Evolutionary conservation across 2,888 invertebrate species (phyloP).

Genomic region (Tillus elongatus): DNA sequence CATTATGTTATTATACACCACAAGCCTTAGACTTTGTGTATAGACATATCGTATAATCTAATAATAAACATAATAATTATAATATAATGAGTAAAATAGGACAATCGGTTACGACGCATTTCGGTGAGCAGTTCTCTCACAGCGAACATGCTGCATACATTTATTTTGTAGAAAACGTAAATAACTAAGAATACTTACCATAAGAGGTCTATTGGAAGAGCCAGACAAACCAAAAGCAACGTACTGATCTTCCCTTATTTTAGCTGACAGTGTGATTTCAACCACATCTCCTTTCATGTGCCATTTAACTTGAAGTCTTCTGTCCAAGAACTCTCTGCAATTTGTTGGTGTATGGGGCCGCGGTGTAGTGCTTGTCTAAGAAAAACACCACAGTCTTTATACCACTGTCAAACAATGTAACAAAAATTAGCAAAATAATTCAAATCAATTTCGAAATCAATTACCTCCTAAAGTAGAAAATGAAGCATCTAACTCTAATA

Average conservation of each 20-base stretch:
- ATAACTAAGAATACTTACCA: conserved; percentile 41
- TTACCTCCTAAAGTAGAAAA: conserved; percentile 1
- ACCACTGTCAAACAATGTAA: too few species aligned
- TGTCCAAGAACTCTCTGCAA: conserved; percentile 76
- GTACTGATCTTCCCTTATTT: conserved; percentile 75
- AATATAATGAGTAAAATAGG: too few species aligned
- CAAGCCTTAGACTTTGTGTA: too few species aligned
- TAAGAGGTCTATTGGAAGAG: conserved; percentile 60
- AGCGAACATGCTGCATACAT: too few species aligned
- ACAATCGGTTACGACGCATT: too few species aligned
- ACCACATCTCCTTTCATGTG: conserved; percentile 66
- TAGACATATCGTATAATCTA: too few species aligned
- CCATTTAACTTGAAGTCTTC: conserved; percentile 81
- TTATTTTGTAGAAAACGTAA: conserved; percentile 1
- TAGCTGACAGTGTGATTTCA: conserved; percentile 68
- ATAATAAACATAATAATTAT: too few species aligned
- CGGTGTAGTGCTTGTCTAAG: conserved; percentile 68
- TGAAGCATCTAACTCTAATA: too few species aligned
- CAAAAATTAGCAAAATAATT: conserved; percentile 19
- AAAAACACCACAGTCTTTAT: conserved; percentile 28
- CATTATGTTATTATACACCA: too few species aligned
- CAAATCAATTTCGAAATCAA: conserved; percentile 13
- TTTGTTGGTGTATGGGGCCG: conserved; percentile 57
- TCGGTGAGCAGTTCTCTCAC: too few species aligned
- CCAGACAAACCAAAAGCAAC: conserved; percentile 84